Conservation (phyloP, 2,888 invertebrate species). For the Hemistola chrysoprasaria region DNA sequence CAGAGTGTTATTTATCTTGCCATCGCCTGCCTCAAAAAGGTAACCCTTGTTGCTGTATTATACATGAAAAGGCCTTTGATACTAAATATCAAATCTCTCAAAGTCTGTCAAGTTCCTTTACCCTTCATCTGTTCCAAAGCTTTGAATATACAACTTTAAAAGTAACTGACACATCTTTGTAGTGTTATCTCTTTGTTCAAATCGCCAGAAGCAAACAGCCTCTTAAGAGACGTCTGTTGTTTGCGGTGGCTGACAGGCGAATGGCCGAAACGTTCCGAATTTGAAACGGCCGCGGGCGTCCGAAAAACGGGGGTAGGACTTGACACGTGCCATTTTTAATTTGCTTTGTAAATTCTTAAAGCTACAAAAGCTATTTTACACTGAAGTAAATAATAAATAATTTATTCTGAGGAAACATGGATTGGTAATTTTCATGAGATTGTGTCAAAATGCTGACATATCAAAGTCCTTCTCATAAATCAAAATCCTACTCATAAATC, state of each 20-base stretch:
- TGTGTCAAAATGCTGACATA: too few species aligned
- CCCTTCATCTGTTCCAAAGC: slow-evolving; percentile 27
- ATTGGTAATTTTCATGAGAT: too few species aligned
- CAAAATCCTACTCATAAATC: too few species aligned
- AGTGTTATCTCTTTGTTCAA: slow-evolving; percentile 36
- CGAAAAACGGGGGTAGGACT: slow-evolving; percentile 5
- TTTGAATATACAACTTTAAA: slow-evolving; percentile 6
- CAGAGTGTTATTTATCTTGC: too few species aligned
- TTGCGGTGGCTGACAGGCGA: slow-evolving; percentile 41
- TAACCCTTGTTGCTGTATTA: too few species aligned
- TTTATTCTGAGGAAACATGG: too few species aligned
- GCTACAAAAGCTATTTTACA: too few species aligned
- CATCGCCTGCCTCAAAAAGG: too few species aligned
- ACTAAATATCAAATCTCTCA: slow-evolving; percentile 6
- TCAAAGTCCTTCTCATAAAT: too few species aligned
- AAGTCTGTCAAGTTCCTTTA: slow-evolving; percentile 12
- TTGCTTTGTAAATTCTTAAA: not conserved
- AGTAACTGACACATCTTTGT: slow-evolving; percentile 15
- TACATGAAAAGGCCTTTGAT: not conserved
- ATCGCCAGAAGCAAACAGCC: slow-evolving; percentile 35
- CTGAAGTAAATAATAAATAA: too few species aligned
- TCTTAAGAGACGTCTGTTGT: slow-evolving; percentile 33
- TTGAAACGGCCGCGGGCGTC: slow-evolving; percentile 41
- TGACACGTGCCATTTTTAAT: slow-evolving; percentile 2
- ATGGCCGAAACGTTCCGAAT: slow-evolving; percentile 41